These are phyloP conservation scores for Ammodramus savannarum DNA, from an alignment of 2,113 vertebrate species.

Conservation along the genomic window DNA sequence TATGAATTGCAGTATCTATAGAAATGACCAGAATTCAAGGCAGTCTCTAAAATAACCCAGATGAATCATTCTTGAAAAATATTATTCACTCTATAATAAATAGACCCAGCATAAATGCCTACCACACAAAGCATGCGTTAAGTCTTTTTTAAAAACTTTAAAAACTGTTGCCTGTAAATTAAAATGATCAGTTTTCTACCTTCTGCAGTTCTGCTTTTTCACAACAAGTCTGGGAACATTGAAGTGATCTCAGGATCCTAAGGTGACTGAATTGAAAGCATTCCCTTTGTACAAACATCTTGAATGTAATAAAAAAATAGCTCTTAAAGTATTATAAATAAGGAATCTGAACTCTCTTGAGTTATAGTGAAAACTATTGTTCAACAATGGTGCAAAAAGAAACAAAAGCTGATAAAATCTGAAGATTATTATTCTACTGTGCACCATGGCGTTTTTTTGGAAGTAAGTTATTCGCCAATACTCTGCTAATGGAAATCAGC, in stretches of 20 bases:
- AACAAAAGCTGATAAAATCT: background rate
- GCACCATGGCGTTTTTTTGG: background rate
- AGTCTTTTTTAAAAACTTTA: background rate
- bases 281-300: background rate
- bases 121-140: background rate
- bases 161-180: background rate
- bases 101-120: background rate
- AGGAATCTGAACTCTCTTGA: background rate
- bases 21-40: constrained; percentile 52
- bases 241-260: background rate
- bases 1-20: constrained; percentile 52
- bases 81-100: constrained; percentile 14
- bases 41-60: constrained; percentile 33
- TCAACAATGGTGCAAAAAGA: background rate
- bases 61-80: constrained; percentile 59
- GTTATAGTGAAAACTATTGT: background rate
- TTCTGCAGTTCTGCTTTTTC: background rate
- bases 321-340: background rate
- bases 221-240: background rate
- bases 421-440: background rate
- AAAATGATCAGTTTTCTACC: background rate
- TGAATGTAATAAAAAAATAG: background rate
- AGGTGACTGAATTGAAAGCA: background rate
- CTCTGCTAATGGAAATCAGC: background rate
- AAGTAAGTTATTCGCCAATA: background rate